A percentile compares a stretch with the other conserved stretches of the same genome.
phyloP scores from a whole-genome alignment of 2,888 invertebrate species.

The Poecilus cupreus region DNA sequence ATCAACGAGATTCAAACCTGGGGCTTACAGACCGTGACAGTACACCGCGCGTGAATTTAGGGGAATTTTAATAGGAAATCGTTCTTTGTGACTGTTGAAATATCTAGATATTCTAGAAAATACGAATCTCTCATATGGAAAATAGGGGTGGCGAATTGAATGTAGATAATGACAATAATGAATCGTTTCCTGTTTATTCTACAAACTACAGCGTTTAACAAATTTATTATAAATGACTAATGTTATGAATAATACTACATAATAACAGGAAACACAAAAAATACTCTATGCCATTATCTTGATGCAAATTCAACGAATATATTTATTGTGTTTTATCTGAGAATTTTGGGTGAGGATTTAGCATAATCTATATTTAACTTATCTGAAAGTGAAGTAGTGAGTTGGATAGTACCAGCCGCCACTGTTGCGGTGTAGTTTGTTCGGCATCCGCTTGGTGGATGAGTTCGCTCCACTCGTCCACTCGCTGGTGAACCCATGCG shows the following conservation, averaged over 20 bases:
- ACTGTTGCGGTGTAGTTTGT: background rate
- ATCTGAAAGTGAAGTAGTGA: no score
- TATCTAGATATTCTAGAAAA: no score
- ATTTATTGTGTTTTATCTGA: no score
- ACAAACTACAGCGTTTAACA: background rate
- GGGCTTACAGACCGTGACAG: background rate
- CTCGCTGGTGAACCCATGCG: conserved; percentile 41
- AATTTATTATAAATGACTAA: background rate
- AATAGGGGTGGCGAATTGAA: background rate
- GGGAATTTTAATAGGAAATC: conserved; percentile 13
- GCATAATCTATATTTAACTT: no score
- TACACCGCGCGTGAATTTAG: no score
- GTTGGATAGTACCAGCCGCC: no score
- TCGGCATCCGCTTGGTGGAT: background rate
- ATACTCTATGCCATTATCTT: background rate
- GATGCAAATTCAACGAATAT: no score
- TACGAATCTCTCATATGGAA: background rate
- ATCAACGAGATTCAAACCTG: background rate
- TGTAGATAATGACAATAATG: background rate
- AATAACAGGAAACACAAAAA: background rate
- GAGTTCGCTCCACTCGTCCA: background rate
- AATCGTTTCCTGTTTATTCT: background rate
- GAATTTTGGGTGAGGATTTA: no score
- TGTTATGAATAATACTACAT: background rate
- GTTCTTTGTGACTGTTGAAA: no score